These are phyloP conservation scores for Phrynocephalus versicolor DNA, from an alignment of 2,113 vertebrate species.

Conservation along the genomic window DNA sequence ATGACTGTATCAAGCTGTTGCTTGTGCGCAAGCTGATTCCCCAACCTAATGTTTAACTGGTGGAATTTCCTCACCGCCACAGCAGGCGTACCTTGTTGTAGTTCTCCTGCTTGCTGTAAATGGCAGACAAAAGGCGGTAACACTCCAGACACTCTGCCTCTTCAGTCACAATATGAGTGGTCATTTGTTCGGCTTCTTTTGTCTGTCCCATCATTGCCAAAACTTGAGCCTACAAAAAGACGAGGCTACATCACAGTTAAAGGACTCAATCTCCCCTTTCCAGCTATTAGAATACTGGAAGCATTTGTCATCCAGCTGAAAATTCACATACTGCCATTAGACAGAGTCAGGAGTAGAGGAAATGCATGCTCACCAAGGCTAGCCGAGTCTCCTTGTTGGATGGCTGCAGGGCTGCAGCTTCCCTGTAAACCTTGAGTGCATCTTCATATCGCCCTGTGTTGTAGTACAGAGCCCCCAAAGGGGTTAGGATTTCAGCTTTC, in stretches of 20 bases:
- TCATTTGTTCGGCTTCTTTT: slow-evolving; percentile 87
- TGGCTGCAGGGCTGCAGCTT: slow-evolving; percentile 84
- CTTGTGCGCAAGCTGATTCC: neutral
- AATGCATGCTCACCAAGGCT: slow-evolving; percentile 82
- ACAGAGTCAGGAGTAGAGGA: neutral
- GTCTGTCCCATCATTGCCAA: slow-evolving; percentile 84
- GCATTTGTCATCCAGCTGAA: neutral
- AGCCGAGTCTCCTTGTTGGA: slow-evolving; percentile 85
- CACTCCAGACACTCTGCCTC: slow-evolving; percentile 87
- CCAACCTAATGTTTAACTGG: neutral
- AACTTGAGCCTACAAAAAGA: slow-evolving; percentile 86
- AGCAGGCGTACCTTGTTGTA: slow-evolving; percentile 78
- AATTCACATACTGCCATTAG: too few species aligned
- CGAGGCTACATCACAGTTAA: neutral
- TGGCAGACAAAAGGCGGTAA: slow-evolving; percentile 91
- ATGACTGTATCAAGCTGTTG: too few species aligned
- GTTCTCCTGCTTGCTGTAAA: slow-evolving; percentile 90
- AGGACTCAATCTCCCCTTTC: neutral
- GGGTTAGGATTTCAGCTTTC: slow-evolving; percentile 88
- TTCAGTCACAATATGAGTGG: slow-evolving; percentile 79
- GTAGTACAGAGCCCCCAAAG: slow-evolving; percentile 93
- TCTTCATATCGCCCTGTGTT: slow-evolving; percentile 92
- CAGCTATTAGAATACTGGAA: neutral
- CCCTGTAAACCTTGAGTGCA: slow-evolving; percentile 87
- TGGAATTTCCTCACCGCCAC: too few species aligned